Percentiles rank a stretch among this genome's conserved stretches.
These are phyloP conservation scores for Leptobrachium ailaonicum DNA, from an alignment of 2,113 vertebrate genomes.

Conservation along the genomic window DNA sequence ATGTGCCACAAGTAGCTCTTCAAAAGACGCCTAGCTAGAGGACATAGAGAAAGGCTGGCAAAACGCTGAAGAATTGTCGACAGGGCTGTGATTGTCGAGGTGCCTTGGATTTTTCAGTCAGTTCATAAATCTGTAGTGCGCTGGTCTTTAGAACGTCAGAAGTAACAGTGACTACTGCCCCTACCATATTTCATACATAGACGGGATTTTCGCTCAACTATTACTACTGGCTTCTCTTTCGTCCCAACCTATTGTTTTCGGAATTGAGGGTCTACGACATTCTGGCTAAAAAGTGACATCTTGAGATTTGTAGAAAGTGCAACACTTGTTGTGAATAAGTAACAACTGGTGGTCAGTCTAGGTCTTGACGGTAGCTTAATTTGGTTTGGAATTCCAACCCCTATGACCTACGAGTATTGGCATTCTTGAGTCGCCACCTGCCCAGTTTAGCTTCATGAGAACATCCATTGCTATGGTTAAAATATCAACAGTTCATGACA, in stretches of 20 bases:
- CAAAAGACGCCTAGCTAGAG: no score
- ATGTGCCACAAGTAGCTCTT: no score
- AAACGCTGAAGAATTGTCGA: no score
- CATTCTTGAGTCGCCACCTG: constrained; percentile 24
- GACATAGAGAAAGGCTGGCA: no score
- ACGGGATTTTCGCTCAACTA: not conserved
- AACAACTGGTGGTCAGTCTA: constrained; percentile 9
- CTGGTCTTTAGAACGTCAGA: not conserved
- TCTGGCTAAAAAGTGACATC: constrained; percentile 33
- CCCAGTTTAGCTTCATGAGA: constrained; percentile 35
- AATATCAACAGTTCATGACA: constrained; percentile 55
- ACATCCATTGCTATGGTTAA: constrained; percentile 53
- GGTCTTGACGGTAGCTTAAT: constrained; percentile 15
- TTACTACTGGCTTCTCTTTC: constrained; percentile 18
- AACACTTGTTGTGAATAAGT: constrained; percentile 19
- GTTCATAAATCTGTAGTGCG: constrained; percentile 5
- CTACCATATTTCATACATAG: not conserved
- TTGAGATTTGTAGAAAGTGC: constrained; percentile 42
- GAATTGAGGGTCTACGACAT: not conserved
- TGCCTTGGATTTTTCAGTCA: not conserved
- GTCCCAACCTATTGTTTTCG: not conserved
- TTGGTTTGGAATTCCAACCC: constrained; percentile 11
- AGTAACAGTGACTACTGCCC: not conserved
- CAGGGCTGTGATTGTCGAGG: no score
- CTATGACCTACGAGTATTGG: not conserved